These are phyloP conservation scores for Reinhardtius hippoglossoides DNA, from an alignment of 2,113 vertebrate genomes.

Conservation along the genomic window DNA sequence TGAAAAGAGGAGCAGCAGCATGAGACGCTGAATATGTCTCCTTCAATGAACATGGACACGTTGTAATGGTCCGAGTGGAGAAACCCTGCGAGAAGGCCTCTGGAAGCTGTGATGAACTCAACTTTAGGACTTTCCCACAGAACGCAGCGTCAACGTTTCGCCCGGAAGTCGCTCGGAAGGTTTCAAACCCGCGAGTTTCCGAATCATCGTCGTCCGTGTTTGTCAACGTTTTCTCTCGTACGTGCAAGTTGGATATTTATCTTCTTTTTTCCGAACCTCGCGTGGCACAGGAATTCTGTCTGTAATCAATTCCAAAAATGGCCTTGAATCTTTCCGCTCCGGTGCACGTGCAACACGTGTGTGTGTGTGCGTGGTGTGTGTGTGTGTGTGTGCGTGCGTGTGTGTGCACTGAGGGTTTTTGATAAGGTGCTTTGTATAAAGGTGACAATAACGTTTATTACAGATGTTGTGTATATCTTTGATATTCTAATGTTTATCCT, in stretches of 20 bases:
- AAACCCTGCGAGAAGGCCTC: neutral
- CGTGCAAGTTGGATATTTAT: constrained; percentile 55
- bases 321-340: constrained; percentile 75
- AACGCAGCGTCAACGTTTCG: neutral
- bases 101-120: constrained; percentile 10
- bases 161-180: neutral
- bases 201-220: constrained; percentile 55
- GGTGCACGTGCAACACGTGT: constrained; percentile 75
- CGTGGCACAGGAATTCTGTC: constrained; percentile 58
- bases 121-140: neutral
- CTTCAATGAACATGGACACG: too few relatives aligned
- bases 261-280: constrained; percentile 41
- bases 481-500: constrained; percentile 93
- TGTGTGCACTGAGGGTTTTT: constrained; percentile 90
- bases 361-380: constrained; percentile 86
- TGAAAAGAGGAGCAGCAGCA: too few relatives aligned
- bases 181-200: constrained; percentile 15
- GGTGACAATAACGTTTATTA: constrained; percentile 90
- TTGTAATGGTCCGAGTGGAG: neutral
- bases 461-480: constrained; percentile 95
- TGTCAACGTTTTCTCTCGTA: constrained; percentile 63
- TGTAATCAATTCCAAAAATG: constrained; percentile 80
- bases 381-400: constrained; percentile 82
- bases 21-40: too few relatives aligned
- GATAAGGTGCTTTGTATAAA: constrained; percentile 95